These are phyloP conservation scores for Sprattus sprattus DNA, from an alignment of 2,113 vertebrate species.

Conservation along the genomic window DNA sequence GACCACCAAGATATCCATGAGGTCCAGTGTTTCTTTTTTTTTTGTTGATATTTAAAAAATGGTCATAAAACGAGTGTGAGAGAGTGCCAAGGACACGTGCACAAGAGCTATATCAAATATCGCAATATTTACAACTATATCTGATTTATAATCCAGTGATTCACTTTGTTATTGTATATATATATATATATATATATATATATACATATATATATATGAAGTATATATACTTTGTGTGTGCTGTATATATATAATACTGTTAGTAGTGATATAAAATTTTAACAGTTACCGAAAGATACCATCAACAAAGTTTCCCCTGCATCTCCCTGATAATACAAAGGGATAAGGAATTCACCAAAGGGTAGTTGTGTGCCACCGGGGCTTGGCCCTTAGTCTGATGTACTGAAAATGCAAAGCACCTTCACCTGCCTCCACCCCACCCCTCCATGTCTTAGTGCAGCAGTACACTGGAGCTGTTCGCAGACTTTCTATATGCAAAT, in stretches of 20 bases:
- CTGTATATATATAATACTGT: neutral
- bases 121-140: neutral
- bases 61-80: neutral
- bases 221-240: too few species aligned
- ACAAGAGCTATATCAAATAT: too few species aligned
- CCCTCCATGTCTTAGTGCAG: conserved; percentile 54
- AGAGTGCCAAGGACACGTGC: neutral
- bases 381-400: conserved; percentile 32
- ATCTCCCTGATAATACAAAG: neutral
- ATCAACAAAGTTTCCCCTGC: neutral
- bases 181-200: too few species aligned
- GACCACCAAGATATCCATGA: neutral
- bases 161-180: neutral
- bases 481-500: conserved; percentile 80
- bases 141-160: neutral
- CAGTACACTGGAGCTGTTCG: conserved; percentile 59
- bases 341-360: conserved; percentile 7
- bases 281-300: neutral
- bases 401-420: conserved; percentile 44
- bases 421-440: conserved; percentile 59
- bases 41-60: neutral
- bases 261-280: neutral
- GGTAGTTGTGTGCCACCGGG: conserved; percentile 31
- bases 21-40: neutral
- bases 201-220: too few species aligned